Evolutionary conservation across 2,888 invertebrate species (phyloP).

Genomic region (Nymphalis c-album): DNA sequence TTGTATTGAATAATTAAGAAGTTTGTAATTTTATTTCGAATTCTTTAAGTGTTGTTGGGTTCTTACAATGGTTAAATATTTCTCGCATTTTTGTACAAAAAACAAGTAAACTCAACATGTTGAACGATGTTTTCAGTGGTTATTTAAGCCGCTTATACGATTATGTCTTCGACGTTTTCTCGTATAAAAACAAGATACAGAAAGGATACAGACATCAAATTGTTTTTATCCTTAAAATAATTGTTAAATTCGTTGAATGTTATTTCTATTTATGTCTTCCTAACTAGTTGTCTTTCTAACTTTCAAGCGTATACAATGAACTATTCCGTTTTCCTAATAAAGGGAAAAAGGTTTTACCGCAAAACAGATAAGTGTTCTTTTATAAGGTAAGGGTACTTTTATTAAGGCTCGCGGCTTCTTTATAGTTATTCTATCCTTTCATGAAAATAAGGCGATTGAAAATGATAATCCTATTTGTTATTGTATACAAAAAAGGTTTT

Average conservation of each 20-base stretch:
- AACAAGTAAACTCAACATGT: not conserved
- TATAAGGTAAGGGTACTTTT: constrained; percentile 16
- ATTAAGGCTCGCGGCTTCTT: constrained; percentile 16
- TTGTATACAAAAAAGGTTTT: too few relatives aligned
- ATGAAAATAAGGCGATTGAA: not conserved
- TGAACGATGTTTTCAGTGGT: not conserved
- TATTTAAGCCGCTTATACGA: not conserved
- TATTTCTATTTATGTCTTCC: too few relatives aligned
- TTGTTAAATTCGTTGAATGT: too few relatives aligned
- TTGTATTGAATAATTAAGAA: too few relatives aligned
- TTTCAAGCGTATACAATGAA: not conserved
- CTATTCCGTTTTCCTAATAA: constrained; percentile 18
- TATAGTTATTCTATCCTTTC: constrained; percentile 11
- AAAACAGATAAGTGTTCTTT: constrained; percentile 14
- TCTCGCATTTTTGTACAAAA: too few relatives aligned
- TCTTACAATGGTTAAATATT: too few relatives aligned
- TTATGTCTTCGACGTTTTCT: not conserved
- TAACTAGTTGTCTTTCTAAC: not conserved
- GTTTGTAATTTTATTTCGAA: too few relatives aligned
- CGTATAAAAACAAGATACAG: not conserved
- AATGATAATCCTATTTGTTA: too few relatives aligned
- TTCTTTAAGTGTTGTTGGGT: too few relatives aligned
- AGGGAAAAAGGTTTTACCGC: constrained; percentile 18
- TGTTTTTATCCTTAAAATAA: not conserved
- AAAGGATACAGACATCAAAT: not conserved